A percentile compares a stretch with the other conserved stretches of the same genome.
phyloP scores from a whole-genome alignment of 2,888 invertebrate genomes.

The Cabera pusaria region DNA sequence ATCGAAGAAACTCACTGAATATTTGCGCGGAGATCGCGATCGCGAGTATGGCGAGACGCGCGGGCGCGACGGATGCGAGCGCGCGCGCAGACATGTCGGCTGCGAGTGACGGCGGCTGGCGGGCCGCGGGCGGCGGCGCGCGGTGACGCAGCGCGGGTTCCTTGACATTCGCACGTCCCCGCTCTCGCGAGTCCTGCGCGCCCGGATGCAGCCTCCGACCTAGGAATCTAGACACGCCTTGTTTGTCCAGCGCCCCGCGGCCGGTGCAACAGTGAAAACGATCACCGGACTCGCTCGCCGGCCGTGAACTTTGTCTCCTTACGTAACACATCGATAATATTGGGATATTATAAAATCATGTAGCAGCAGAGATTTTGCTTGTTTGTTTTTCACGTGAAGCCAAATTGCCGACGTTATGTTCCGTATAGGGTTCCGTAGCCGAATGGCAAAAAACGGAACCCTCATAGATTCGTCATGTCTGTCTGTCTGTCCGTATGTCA shows the following conservation, averaged over 20 bases:
- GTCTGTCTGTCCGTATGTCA: too few relatives aligned
- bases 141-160: constrained; percentile 57
- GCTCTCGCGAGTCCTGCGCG: constrained; percentile 65
- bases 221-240: constrained; percentile 75
- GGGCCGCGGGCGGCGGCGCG: constrained; percentile 18
- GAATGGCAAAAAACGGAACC: too few relatives aligned
- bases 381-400: too few relatives aligned
- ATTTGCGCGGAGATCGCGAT: constrained; percentile 36
- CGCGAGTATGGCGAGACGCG: constrained; percentile 26
- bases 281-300: constrained; percentile 50
- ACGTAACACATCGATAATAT: constrained; percentile 56
- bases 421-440: too few relatives aligned
- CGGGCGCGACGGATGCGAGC: constrained; percentile 44
- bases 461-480: too few relatives aligned
- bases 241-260: constrained; percentile 55
- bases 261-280: constrained; percentile 58
- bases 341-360: constrained; percentile 40
- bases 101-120: constrained; percentile 57
- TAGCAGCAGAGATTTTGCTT: constrained; percentile 25
- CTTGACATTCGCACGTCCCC: constrained; percentile 79
- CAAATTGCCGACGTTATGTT: too few relatives aligned
- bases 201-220: constrained; percentile 79
- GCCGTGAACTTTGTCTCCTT: constrained; percentile 72
- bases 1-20: constrained; percentile 52
- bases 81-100: constrained; percentile 73